Evolutionary conservation across 1,140 invertebrate species (phyloP).

Genomic region (Drosophila pseudoobscura): DNA sequence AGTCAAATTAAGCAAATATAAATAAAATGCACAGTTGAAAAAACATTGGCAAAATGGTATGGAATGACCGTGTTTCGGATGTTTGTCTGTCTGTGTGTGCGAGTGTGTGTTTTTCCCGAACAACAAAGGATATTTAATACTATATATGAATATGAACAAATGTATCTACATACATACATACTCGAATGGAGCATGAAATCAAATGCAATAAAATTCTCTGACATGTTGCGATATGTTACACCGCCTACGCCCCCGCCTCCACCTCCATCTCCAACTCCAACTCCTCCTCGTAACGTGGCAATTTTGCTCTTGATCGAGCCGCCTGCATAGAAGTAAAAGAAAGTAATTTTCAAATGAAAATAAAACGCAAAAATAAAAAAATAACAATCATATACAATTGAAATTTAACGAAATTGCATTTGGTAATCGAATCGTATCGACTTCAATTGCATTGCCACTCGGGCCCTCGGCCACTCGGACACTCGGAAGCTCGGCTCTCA

Average conservation of each 20-base stretch:
- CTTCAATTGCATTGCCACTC: not conserved
- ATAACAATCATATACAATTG: slow-evolving; percentile 19
- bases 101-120: no score
- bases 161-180: slow-evolving; percentile 1
- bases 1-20: slow-evolving; percentile 62
- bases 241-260: no score
- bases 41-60: slow-evolving; percentile 34
- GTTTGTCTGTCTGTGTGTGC: no score
- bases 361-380: no score
- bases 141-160: not conserved
- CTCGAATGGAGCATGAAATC: slow-evolving; percentile 27
- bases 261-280: no score
- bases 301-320: no score
- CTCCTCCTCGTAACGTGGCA: not conserved
- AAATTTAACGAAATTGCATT: slow-evolving; percentile 26
- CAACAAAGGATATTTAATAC: not conserved
- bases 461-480: no score
- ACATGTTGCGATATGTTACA: slow-evolving; percentile 21
- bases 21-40: slow-evolving; percentile 56
- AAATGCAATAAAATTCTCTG: slow-evolving; percentile 46
- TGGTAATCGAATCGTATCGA: not conserved
- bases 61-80: not conserved
- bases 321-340: slow-evolving; percentile 37
- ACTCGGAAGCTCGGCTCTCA: not conserved
- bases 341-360: slow-evolving; percentile 36